Percentiles rank a stretch among this genome's conserved stretches.
These are phyloP conservation scores for Scophthalmus maximus DNA, from an alignment of 2,113 vertebrate genomes.

Conservation along the genomic window DNA sequence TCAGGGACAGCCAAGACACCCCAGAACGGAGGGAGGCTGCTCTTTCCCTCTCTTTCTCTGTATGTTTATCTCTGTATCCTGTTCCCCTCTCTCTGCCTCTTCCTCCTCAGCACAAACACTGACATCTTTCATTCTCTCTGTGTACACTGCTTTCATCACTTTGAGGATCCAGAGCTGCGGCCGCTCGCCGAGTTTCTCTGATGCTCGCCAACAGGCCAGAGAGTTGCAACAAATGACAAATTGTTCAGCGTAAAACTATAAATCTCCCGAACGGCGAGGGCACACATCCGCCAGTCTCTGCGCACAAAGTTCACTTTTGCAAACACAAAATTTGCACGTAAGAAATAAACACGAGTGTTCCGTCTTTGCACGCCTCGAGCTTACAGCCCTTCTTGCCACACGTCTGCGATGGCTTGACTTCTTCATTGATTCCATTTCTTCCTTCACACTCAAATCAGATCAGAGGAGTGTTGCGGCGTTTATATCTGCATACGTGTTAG, in stretches of 20 bases:
- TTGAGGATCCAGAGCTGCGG: conserved; percentile 42
- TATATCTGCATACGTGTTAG: neutral
- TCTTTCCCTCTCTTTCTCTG: conserved; percentile 54
- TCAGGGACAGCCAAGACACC: conserved; percentile 51
- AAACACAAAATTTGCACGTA: neutral
- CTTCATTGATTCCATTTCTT: neutral
- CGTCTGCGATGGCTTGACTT: conserved; percentile 1
- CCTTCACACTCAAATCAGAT: conserved; percentile 3
- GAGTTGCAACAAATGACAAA: conserved; percentile 54
- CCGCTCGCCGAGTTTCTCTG: conserved; percentile 41
- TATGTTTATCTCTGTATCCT: conserved; percentile 63
- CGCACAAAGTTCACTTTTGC: neutral
- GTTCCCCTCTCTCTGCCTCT: conserved; percentile 57
- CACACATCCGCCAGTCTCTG: neutral
- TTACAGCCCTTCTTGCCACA: neutral
- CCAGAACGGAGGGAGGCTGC: conserved; percentile 53
- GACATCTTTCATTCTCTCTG: conserved; percentile 54
- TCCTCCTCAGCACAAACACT: conserved; percentile 65
- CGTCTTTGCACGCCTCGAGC: neutral
- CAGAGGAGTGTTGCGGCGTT: neutral
- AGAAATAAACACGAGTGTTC: conserved; percentile 3
- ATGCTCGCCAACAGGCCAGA: conserved; percentile 50
- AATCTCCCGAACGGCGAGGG: conserved; percentile 34
- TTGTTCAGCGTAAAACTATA: conserved; percentile 30
- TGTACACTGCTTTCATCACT: conserved; percentile 47